These are phyloP conservation scores for Stigmatopora argus DNA, from an alignment of 2,113 vertebrate species.

Conservation along the genomic window DNA sequence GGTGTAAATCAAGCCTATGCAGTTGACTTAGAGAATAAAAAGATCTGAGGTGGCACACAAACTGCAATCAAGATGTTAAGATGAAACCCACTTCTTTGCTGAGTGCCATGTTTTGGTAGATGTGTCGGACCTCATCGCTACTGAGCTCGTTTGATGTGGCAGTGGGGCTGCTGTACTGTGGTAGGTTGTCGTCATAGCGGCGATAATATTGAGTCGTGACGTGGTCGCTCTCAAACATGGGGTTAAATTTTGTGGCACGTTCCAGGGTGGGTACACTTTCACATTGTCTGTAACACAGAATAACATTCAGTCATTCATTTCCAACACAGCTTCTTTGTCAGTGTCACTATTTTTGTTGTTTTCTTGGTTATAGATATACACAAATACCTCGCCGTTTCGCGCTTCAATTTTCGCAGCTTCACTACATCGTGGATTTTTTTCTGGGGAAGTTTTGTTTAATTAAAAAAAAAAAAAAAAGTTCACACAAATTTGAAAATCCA, in stretches of 20 bases:
- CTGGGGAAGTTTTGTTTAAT: no score
- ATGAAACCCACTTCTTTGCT: constrained; percentile 72
- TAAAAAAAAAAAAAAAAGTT: no score
- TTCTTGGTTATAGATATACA: no score
- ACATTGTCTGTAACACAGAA: constrained; percentile 55
- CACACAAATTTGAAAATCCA: no score
- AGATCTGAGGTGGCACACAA: not conserved
- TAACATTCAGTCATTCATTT: not conserved
- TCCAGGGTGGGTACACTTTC: constrained; percentile 77
- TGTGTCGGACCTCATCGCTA: constrained; percentile 77
- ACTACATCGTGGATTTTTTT: no score
- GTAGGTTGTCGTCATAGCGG: constrained; percentile 62
- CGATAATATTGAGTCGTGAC: constrained; percentile 71
- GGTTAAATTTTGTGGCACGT: constrained; percentile 78
- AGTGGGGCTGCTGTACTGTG: constrained; percentile 60
- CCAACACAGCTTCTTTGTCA: no score
- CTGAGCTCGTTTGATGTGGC: constrained; percentile 70
- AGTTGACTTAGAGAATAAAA: not conserved
- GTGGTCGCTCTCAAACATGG: constrained; percentile 73
- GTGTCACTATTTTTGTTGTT: no score
- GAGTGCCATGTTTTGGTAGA: constrained; percentile 74
- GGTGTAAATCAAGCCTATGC: not conserved
- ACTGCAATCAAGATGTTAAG: not conserved
- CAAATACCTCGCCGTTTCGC: no score
- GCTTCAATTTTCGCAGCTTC: no score